phyloP scores from a whole-genome alignment of 2,113 vertebrate genomes.

The Scatophagus argus region DNA sequence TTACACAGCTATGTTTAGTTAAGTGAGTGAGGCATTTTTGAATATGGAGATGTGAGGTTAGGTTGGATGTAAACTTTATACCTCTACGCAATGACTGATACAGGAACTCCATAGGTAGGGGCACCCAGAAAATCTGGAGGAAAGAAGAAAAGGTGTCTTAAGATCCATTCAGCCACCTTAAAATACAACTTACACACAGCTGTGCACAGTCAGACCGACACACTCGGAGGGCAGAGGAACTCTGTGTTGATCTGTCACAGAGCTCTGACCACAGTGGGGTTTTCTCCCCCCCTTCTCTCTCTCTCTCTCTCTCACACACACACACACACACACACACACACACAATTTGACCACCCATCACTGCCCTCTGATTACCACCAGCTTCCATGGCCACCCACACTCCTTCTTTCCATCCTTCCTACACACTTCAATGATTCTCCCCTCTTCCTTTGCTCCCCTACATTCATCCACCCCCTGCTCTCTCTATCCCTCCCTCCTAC shows the following conservation, averaged over 20 bases:
- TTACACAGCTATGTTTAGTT: not conserved
- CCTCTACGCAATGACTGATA: constrained; percentile 24
- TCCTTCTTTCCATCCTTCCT: constrained; percentile 68
- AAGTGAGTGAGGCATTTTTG: not conserved
- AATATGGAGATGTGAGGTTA: constrained; percentile 6
- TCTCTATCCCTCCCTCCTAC: constrained; percentile 5
- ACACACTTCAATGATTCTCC: constrained; percentile 70
- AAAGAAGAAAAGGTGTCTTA: constrained; percentile 59
- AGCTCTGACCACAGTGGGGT: constrained; percentile 63
- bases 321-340: constrained; percentile 41
- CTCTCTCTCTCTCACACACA: constrained; percentile 48
- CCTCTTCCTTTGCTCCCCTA: constrained; percentile 41
- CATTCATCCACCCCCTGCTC: constrained; percentile 36
- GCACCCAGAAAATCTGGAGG: constrained; percentile 45
- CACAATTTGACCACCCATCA: constrained; percentile 77
- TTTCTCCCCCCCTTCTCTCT: too few species aligned
- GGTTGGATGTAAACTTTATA: constrained; percentile 29
- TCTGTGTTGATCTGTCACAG: constrained; percentile 66
- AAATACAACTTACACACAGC: constrained; percentile 67
- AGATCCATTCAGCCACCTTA: constrained; percentile 68
- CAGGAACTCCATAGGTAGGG: constrained; percentile 19
- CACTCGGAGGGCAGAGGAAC: constrained; percentile 62
- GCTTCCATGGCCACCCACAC: constrained; percentile 71
- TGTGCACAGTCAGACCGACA: constrained; percentile 64
- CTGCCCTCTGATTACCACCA: constrained; percentile 77